Evolutionary conservation across 2,888 invertebrate species (phyloP).

Genomic region (Oeneis ivallda): DNA sequence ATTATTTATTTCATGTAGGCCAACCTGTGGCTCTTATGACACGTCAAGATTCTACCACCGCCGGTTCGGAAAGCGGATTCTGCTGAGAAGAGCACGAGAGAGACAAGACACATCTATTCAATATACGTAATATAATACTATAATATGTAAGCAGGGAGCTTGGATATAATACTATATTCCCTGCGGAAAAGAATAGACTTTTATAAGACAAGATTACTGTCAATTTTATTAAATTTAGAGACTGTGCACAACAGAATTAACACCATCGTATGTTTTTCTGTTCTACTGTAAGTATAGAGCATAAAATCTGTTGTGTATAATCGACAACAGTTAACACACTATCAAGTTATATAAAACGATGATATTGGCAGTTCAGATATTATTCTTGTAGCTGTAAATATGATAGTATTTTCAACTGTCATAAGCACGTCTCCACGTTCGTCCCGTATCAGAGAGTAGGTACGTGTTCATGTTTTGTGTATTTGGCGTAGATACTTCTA

Average conservation of each 20-base stretch:
- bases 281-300: not conserved
- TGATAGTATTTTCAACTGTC: constrained; percentile 11
- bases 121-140: no score
- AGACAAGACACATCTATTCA: no score
- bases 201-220: no score
- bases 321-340: not conserved
- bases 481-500: constrained; percentile 11
- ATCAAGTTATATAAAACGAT: not conserved
- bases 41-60: no score
- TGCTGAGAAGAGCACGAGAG: no score
- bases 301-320: not conserved
- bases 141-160: no score
- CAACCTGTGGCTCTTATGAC: no score
- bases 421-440: constrained; percentile 47
- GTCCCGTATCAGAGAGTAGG: constrained; percentile 52
- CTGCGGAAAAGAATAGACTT: no score
- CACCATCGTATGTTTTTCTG: not conserved
- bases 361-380: constrained; percentile 7
- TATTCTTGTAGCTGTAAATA: not conserved
- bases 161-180: no score
- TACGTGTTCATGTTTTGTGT: constrained; percentile 58
- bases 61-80: no score
- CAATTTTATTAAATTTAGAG: no score
- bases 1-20: no score
- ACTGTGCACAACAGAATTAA: not conserved